These are phyloP conservation scores for Eupithecia pulchellata DNA, from an alignment of 2,888 invertebrate species.

Conservation along the genomic window DNA sequence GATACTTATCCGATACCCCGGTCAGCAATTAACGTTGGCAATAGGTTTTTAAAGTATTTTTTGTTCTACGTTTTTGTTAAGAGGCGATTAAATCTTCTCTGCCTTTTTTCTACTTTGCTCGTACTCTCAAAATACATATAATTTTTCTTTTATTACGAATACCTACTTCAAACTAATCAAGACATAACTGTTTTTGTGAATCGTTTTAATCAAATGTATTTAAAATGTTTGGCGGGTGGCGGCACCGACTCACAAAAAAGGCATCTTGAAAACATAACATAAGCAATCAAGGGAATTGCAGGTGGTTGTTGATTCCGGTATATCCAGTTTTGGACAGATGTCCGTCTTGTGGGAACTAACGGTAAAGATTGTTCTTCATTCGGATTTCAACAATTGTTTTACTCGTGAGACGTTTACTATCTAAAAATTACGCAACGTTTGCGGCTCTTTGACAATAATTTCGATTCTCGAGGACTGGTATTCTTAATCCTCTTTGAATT, in stretches of 20 bases:
- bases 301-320: slow-evolving; percentile 75
- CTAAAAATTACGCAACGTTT: slow-evolving; percentile 33
- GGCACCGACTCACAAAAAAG: slow-evolving; percentile 45
- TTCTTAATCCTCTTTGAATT: slow-evolving; percentile 41
- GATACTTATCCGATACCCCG: slow-evolving; percentile 46
- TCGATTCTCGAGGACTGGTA: slow-evolving; percentile 13
- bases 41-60: slow-evolving; percentile 40
- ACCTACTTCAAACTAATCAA: slow-evolving; percentile 32
- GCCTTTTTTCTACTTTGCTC: slow-evolving; percentile 3
- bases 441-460: slow-evolving; percentile 21
- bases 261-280: slow-evolving; percentile 45
- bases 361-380: slow-evolving; percentile 54
- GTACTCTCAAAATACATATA: neutral
- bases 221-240: slow-evolving; percentile 45
- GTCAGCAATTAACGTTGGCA: slow-evolving; percentile 38
- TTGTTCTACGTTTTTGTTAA: neutral
- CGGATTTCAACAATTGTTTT: slow-evolving; percentile 42
- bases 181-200: slow-evolving; percentile 18
- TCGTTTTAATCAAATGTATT: slow-evolving; percentile 43
- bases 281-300: slow-evolving; percentile 58
- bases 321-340: slow-evolving; percentile 77
- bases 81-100: neutral
- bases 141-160: neutral
- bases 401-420: slow-evolving; percentile 22
- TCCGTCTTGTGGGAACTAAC: slow-evolving; percentile 77